A percentile compares a stretch with the other conserved stretches of the same genome.
Conservation (phyloP, 2,888 invertebrate species). For the Yponomeuta plumbellus region DNA sequence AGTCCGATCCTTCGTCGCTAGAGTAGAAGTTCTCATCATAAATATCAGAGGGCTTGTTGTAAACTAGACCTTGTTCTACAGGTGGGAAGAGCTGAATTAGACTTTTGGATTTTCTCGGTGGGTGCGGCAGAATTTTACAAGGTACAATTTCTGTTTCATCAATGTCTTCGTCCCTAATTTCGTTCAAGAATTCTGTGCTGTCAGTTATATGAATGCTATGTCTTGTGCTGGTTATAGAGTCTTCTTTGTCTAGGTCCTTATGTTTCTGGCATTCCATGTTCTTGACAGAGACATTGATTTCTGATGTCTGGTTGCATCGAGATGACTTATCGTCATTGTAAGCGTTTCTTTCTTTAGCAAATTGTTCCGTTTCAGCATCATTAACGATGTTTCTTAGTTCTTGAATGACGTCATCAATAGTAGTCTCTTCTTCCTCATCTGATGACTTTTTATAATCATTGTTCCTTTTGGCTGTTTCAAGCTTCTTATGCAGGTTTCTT, state of each 20-base stretch:
- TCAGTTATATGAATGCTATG: slow-evolving; percentile 69
- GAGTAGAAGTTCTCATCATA: slow-evolving; percentile 78
- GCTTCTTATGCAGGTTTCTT: slow-evolving; percentile 56
- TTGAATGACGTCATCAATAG: slow-evolving; percentile 92
- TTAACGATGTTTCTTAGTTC: slow-evolving; percentile 90
- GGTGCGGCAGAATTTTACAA: slow-evolving; percentile 86
- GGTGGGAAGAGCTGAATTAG: slow-evolving; percentile 81
- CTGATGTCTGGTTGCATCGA: slow-evolving; percentile 60
- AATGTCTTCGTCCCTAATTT: slow-evolving; percentile 61
- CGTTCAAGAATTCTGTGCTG: slow-evolving; percentile 66
- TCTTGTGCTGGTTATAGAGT: slow-evolving; percentile 72
- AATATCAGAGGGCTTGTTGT: slow-evolving; percentile 68
- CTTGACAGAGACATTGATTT: slow-evolving; percentile 56
- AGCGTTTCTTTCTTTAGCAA: slow-evolving; percentile 57
- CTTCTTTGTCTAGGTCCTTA: slow-evolving; percentile 62
- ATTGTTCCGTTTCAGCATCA: slow-evolving; percentile 85
- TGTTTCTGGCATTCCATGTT: slow-evolving; percentile 52
- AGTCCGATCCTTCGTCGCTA: slow-evolving; percentile 83
- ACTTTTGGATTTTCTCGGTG: slow-evolving; percentile 85
- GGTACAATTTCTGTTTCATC: slow-evolving; percentile 85
- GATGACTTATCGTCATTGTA: slow-evolving; percentile 50
- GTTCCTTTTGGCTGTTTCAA: slow-evolving; percentile 48
- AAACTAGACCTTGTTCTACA: slow-evolving; percentile 75
- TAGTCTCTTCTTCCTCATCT: slow-evolving; percentile 85
- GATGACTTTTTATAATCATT: slow-evolving; percentile 55